A percentile compares a stretch with the other conserved stretches of the same genome.
phyloP scores from a whole-genome alignment of 2,113 vertebrate species.

The Galemys pyrenaicus region DNA sequence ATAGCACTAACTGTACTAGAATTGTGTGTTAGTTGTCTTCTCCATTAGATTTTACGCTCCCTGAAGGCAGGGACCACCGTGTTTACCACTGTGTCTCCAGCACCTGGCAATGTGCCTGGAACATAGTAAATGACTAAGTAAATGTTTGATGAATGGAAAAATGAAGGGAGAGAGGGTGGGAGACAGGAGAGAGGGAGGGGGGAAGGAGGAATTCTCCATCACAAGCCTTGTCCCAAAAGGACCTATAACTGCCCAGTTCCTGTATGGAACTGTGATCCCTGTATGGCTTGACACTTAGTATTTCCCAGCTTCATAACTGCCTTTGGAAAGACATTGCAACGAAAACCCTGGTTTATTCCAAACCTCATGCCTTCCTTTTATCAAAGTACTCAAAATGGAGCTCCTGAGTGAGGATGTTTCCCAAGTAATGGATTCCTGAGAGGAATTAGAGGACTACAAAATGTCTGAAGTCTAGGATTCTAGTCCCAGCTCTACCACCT shows the following conservation, averaged over 20 bases:
- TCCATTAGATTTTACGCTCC: neutral
- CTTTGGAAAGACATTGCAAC: conserved; percentile 30
- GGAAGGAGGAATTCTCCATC: neutral
- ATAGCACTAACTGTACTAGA: neutral
- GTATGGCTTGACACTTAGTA: neutral
- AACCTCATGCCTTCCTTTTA: conserved; percentile 47
- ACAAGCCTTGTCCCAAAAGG: neutral
- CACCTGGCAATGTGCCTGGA: neutral
- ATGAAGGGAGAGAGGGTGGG: neutral
- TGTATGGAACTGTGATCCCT: neutral
- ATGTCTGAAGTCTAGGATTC: neutral
- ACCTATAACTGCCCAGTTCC: neutral
- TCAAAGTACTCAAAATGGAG: conserved; percentile 24
- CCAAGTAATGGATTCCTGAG: neutral
- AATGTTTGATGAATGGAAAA: neutral
- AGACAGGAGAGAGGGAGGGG: neutral
- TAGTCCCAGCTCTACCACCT: neutral
- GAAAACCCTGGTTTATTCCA: conserved; percentile 14
- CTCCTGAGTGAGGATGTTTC: neutral
- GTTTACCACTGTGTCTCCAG: neutral
- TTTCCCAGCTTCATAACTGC: neutral
- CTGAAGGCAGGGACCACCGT: neutral
- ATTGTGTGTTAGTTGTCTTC: neutral
- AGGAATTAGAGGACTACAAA: neutral
- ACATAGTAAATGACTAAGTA: neutral